Evolutionary conservation across 1,140 invertebrate genomes (phyloP), one percentile per base, ranked within the genome.

Genomic region (Pteromalus puparum): DNA sequence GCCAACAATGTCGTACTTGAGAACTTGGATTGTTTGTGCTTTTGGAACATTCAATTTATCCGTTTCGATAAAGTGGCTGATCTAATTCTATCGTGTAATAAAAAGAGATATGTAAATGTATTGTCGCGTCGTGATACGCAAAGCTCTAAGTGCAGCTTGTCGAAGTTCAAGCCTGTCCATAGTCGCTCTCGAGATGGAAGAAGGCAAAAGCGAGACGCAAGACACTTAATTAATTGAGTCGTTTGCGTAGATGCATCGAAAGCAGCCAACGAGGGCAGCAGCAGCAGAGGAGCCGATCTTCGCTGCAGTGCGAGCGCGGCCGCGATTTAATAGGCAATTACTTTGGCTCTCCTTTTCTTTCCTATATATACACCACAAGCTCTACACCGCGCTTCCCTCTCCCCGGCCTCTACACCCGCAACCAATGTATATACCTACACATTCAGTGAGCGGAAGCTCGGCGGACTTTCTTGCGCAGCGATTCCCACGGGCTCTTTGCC

Each of bases 321-420:
- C 53, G 48, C 76, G 53, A 80, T 84, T 80, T 81, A 81, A 84
- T 84, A 84, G 83, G 83, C 83, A 84, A 84, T 84, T 84, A 84
- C 83, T 81, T 80, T 0, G 53, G 67, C 24, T 78, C 67, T 79
- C 12, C 83, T 74, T 34, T 84, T 53, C 24, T 42, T 42, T 34
- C 72, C 34, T 15, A 9, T 21, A 42, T n/a, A 30, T 70, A 70
- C n/a, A n/a, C n/a, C n/a, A n/a, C n/a, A n/a, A n/a, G n/a, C n/a
- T n/a, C n/a, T n/a, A 6, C 26, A 70, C 26, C 12, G 67, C 67
- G 21, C 67, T 26, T 26, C 67, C 67, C 67, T 26, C 21, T 26
- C 24, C 26, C 9, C 26, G n/a, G n/a, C n/a, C 2, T 61, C 1
- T 12, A 70, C 26, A 30, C 24, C 2, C 67, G 9, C 67, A 70